Base-by-base conservation (phyloP, 1,140 invertebrate species). In the Doryteuthis pealeii region DNA sequence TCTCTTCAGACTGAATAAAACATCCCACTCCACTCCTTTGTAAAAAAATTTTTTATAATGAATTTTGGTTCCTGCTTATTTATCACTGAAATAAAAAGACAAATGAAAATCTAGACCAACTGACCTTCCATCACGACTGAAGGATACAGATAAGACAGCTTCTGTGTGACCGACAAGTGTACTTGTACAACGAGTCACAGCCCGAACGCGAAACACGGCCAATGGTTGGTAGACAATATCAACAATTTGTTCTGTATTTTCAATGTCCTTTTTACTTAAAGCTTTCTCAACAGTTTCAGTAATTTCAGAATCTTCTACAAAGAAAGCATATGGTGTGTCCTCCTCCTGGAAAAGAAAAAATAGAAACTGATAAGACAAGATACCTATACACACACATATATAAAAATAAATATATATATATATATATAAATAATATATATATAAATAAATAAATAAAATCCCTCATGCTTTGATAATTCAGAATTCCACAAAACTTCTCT, bases 201-300 rank as follows among this genome's bases (percentile, higher is more conserved):
- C 85, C 40, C 88, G 79, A 26, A 90, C 89, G 74, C 93, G 92
- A 85, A 99, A 99, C 32, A 98, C 91, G n/a, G 97, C 96, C 89
- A 99, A 96, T 77, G 97, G 95, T 83, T 98, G 95, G 89, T 97
- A 99, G 68, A 98, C 89, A 80, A 99, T 97, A 79, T 97, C 93
- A 1, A 99, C 73, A 10, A 89, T 82, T 40, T 82, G 76, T 80
- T 93, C 93, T 43, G 83, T 82, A 28, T 92, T 88, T 72, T 90
- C 90, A 75, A 91, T 88, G 28, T 72, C 73, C 30, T 92, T 87
- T 73, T 89, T 78, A 77, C 92, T 91, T 5, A 98, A 83, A 35
- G 92, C 91, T 54, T 92, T 91, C 76, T 92, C 88, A 28, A 99
- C 88, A 43, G 89, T 92, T 12, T 91, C 91, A 69, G 90, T 92